Percentiles rank a stretch among this genome's conserved stretches.
Conservation (phyloP, 2,797 vertebrate species). For the Prunella strophiata region DNA sequence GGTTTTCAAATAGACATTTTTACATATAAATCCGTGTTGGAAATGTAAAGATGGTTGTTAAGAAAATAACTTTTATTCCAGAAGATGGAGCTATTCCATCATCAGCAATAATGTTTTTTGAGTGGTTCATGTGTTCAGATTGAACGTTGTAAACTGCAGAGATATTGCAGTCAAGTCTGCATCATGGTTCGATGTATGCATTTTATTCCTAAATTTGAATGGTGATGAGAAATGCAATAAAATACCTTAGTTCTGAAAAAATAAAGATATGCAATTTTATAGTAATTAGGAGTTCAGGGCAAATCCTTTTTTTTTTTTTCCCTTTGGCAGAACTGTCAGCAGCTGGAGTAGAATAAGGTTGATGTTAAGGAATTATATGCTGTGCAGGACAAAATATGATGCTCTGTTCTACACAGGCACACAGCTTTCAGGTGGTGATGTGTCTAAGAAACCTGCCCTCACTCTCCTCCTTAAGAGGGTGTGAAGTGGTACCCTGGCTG, state of each 20-base stretch:
- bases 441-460: background rate
- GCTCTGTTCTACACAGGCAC: background rate
- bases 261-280: slow-evolving; percentile 24
- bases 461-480: background rate
- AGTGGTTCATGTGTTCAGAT: slow-evolving; percentile 1
- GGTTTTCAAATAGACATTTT: background rate
- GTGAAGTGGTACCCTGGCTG: background rate
- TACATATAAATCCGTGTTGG: background rate
- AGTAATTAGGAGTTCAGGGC: slow-evolving; percentile 47
- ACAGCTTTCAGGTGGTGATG: background rate
- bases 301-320: background rate
- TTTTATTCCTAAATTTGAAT: slow-evolving; percentile 44
- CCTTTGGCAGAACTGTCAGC: background rate
- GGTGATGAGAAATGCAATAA: background rate
- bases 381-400: background rate
- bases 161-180: slow-evolving; percentile 1
- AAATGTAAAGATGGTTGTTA: slow-evolving; percentile 14
- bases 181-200: background rate
- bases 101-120: slow-evolving; percentile 60
- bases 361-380: background rate
- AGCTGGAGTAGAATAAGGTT: slow-evolving; percentile 8
- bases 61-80: slow-evolving; percentile 55
- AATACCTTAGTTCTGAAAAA: slow-evolving; percentile 46
- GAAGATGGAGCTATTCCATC: slow-evolving; percentile 73
- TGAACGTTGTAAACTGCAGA: slow-evolving; percentile 13